Evolutionary conservation across 2,113 vertebrate species (phyloP), one percentile per base, ranked within the genome.

Genomic region (Ahaetulla prasina): DNA sequence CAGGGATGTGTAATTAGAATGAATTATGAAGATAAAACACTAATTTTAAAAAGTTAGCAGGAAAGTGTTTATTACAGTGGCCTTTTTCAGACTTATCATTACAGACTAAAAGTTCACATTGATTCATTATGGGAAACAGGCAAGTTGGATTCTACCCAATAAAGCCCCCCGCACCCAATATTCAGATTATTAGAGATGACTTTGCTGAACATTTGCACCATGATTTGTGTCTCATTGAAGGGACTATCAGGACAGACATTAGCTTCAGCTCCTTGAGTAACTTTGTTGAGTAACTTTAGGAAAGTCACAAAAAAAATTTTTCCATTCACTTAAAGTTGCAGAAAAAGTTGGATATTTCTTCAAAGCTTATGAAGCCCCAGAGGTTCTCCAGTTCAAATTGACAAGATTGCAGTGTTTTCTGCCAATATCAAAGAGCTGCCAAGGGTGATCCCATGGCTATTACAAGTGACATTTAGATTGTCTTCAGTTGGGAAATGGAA

Each of bases 121-220:
- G 88, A 68, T 90, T 90, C 53, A 92, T 0, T 27, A 0, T 16
- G 30, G 92, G 12, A 94, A 90, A 93, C 18, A 84, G 92, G 3
- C 3, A 4, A 60, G 92, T 30, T 86, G 54, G 90, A 85, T 90
- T 87, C n/a, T 23, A 87, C 91, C 63, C 0, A 3, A 57, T 43
- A 93, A 92, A 92, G 8, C n/a, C 74, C 3, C 68, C 90, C 87
- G 20, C n/a, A n/a, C n/a, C n/a, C n/a, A 95, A 52, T 2, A 74
- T 2, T 91, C 88, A 85, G 94, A 92, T 47, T 9, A 94, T 87
- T 0, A 52, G 1, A 49, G 89, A 52, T 49, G 5, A 3, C 1
- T n/a, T 80, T 55, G 92, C n/a, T 91, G 14, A 7, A 30, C 30
- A 18, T 94, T 80, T 95, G 60, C 88, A 87, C 0, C 4, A 0